A percentile compares a stretch with the other conserved stretches of the same genome.
These are phyloP conservation scores for Serinus canaria DNA, from an alignment of 2,113 vertebrate species.

Conservation along the genomic window DNA sequence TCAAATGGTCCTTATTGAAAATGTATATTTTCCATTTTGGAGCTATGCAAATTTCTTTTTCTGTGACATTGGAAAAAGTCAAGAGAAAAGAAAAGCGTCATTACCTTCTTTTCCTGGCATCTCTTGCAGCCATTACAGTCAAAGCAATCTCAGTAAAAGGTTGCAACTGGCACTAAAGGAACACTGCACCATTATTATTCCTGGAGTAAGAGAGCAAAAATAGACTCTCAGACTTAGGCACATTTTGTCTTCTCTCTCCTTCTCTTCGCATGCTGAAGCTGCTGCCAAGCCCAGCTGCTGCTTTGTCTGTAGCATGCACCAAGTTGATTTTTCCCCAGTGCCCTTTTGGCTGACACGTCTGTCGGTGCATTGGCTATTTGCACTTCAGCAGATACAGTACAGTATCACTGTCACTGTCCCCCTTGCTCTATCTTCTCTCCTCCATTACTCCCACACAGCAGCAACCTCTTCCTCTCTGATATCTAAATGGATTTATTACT, in stretches of 20 bases:
- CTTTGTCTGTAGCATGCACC: neutral
- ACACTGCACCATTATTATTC: constrained; percentile 21
- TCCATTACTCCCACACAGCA: neutral
- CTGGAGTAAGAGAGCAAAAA: constrained; percentile 26
- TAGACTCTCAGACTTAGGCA: neutral
- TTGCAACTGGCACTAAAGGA: constrained; percentile 39
- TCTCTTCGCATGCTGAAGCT: neutral
- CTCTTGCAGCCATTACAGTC: constrained; percentile 23
- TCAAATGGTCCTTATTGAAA: neutral
- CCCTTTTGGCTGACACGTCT: neutral
- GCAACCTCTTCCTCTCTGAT: neutral
- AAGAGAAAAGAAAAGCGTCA: neutral
- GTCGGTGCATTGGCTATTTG: neutral
- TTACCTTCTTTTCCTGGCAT: constrained; percentile 39
- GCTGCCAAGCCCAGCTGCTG: neutral
- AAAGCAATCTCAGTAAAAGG: constrained; percentile 55
- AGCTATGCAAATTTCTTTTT: neutral
- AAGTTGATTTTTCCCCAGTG: neutral
- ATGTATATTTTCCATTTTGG: neutral
- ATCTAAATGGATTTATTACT: neutral
- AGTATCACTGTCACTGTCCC: neutral
- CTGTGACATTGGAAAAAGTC: constrained; percentile 38
- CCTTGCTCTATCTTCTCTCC: neutral
- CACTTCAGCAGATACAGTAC: neutral
- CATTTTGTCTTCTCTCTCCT: constrained; percentile 7